Base-by-base conservation (phyloP, 1,140 invertebrate genomes). In the Lanistes nyassanus region DNA sequence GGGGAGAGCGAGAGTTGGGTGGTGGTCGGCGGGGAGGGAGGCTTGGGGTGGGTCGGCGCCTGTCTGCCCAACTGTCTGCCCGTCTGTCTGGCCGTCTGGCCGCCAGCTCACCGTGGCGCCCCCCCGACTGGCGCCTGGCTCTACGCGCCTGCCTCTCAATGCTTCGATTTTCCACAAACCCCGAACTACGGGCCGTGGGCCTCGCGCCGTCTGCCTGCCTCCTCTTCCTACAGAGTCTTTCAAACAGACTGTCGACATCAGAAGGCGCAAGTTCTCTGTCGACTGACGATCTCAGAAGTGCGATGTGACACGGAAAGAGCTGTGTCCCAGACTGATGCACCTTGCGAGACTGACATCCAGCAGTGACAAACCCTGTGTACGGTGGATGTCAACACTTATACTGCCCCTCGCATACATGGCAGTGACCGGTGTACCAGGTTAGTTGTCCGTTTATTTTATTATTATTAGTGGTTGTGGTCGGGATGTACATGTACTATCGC, bases 21-120 rank as follows among this genome's bases (percentile, higher is more conserved):
- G 31, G 31, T 6, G 56, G 31, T 21, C n/a, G 6, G 6, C n/a
- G n/a, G n/a, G n/a, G n/a, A 23, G 1, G 58, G n/a, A 16, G 29
- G 62, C 29, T 31, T 21, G n/a, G 56, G 62, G 36, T 21, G 62
- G 31, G 31, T 34, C 19, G 31, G 62, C 31, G n/a, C 19, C 29
- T 31, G 60, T 60, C 56, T 23, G 60, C 47, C 67, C 47, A n/a
- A 37, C 71, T 73, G n/a, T 73, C 56, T 73, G 55, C 42, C 71
- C n/a, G 47, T 62, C 53, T 73, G 36, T 60, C 51, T 73, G 29
- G 56, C 53, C 60, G 37, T 60, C 56, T 73, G 47, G 56, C 36
- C 42, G 55, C 60, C 71, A 51, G 71, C 26, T 55, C n/a, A 29
- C 56, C 26, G n/a, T 34, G 29, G 62, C 36, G 19, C 36, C 29